Evolutionary conservation across 2,888 invertebrate species (phyloP).

Genomic region (Pseudococcus jackbeardsleyi): DNA sequence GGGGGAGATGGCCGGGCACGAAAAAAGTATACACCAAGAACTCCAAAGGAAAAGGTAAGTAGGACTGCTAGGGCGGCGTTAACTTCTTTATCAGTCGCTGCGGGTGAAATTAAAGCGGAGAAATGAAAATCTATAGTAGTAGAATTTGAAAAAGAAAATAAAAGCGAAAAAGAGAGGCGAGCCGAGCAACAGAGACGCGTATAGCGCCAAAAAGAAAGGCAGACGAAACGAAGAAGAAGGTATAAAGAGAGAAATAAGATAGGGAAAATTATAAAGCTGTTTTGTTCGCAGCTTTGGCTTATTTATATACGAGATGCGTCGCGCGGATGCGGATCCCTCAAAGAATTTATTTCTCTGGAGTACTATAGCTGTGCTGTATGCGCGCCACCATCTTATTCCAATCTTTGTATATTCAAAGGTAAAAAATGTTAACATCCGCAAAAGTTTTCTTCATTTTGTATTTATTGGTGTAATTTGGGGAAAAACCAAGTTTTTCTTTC

Average conservation of each 20-base stretch:
- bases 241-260: conserved; percentile 61
- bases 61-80: background rate
- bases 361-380: conserved; percentile 38
- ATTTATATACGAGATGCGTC: conserved; percentile 62
- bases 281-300: conserved; percentile 62
- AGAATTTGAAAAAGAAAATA: conserved; percentile 56
- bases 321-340: conserved; percentile 51
- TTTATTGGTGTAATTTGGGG: conserved; percentile 60
- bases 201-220: conserved; percentile 31
- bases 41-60: background rate
- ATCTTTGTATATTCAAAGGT: conserved; percentile 60
- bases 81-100: conserved; percentile 54
- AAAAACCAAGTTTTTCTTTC: conserved; percentile 35
- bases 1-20: background rate
- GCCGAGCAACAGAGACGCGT: background rate
- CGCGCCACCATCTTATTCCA: conserved; percentile 59
- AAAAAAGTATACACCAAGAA: background rate
- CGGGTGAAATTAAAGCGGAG: conserved; percentile 62
- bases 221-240: conserved; percentile 53
- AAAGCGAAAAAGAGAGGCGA: conserved; percentile 9
- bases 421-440: conserved; percentile 62
- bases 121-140: conserved; percentile 62
- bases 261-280: conserved; percentile 63
- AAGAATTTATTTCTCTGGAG: conserved; percentile 63
- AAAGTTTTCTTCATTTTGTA: conserved; percentile 62